These are phyloP conservation scores for Stichopus chloronotus DNA, from an alignment of 35 echinoderm and acorn worm species.

Conservation along the genomic window DNA sequence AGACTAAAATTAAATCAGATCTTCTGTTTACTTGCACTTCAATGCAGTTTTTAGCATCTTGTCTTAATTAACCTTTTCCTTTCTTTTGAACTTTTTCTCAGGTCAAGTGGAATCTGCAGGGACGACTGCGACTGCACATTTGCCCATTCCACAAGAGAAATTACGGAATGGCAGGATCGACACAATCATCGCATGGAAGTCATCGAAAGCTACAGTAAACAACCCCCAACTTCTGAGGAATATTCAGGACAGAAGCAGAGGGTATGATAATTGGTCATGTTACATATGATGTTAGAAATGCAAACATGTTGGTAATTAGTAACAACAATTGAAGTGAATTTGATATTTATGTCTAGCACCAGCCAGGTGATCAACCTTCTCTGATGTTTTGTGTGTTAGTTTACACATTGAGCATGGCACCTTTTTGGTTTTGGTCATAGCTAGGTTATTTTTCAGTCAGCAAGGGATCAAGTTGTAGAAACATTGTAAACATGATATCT, in stretches of 20 bases:
- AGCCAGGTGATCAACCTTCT: background rate
- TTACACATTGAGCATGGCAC: too few species aligned
- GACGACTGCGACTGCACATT: background rate
- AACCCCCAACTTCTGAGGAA: background rate
- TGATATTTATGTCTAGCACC: background rate
- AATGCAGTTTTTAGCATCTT: too few species aligned
- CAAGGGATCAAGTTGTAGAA: too few species aligned
- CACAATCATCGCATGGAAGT: background rate
- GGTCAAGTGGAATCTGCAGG: background rate
- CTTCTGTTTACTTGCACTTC: too few species aligned
- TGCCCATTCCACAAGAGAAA: background rate
- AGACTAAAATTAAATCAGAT: too few species aligned
- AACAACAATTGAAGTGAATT: background rate
- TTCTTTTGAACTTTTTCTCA: background rate
- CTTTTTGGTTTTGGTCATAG: too few species aligned
- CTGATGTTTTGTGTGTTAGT: too few species aligned
- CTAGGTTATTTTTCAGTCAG: too few species aligned
- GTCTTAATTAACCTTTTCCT: too few species aligned
- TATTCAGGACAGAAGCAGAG: background rate
- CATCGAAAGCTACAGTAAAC: background rate
- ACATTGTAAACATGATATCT: too few species aligned
- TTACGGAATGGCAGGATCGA: background rate
- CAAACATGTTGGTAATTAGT: background rate
- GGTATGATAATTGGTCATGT: background rate
- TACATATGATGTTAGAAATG: background rate